Base-by-base conservation (phyloP, 1,140 invertebrate genomes). In the Tetramorium parvispinum region DNA sequence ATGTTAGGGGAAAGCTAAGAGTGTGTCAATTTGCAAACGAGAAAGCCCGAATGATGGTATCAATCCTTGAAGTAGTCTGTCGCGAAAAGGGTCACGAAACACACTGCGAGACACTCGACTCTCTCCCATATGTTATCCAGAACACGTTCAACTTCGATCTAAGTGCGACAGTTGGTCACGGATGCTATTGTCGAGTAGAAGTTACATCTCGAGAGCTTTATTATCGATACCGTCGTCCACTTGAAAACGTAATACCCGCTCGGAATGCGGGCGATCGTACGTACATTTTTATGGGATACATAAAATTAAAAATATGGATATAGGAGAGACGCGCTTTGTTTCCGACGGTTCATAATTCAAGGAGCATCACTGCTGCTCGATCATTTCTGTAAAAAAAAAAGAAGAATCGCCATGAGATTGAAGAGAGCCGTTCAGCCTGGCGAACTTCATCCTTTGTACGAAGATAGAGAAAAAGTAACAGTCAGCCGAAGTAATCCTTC, bases 121-220 rank as follows among this genome's bases (percentile, higher is more conserved):
- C 87, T 75, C 57, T 71, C 93, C 92, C 93, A 93, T 94, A 94
- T 94, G 93, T 89, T 91, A 59, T 87, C 89, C 87, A 91, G 53
- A 75, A 85, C 81, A 85, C 40, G 46, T 89, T 86, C 89, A 59
- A 91, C 85, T 88, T 92, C 87, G 91, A 87, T 91, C 75, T 73
- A 70, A 37, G 40, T 83, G 77, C 78, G 86, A 88, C 93, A 94
- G 92, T 94, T 94, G 93, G 92, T 91, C 91, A 66, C 75, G 77
- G 66, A 85, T 85, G 88, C 90, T 90, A 89, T 91, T 92, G 79
- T 70, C 85, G 85, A 92, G 91, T 89, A 89, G 70, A 65, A 89
- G 86, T 85, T 87, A 77, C 87, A 86, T 89, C 77, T 87, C 86
- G 73, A 91, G 82, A 75, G 68, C 27, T 53, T 83, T 46, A 83